Evolutionary conservation across 2,113 vertebrate genomes (phyloP), one percentile per base, ranked within the genome.

Genomic region (Equus przewalskii): DNA sequence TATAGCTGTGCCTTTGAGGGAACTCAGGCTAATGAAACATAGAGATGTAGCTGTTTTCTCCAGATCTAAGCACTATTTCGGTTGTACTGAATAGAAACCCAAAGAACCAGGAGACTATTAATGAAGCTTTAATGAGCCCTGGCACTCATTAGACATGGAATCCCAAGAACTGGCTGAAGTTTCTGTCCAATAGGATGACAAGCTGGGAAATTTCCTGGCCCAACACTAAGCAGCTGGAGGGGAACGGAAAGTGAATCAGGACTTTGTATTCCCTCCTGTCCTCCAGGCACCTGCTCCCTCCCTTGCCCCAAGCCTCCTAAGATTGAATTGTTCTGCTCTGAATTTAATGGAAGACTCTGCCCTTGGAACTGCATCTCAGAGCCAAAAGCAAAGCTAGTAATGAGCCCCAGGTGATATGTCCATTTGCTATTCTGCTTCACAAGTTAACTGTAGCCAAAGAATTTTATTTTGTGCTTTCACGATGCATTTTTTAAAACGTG

Each of bases 41-140:
- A 33, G 26, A 73, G 24, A 94, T 65, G 7, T 36, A 65, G 28
- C 28, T 91, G 19, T 83, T 93, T 93, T 89, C 65, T 94, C 11
- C 30, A 89, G 81, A 73, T 41, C 13, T 51, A 76, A 22, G 9
- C 16, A 81, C 9, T 87, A 7, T 81, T 97, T 93, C 30, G 70
- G n/a, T 36, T 51, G 22, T 96, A 73, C 65, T 92, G 78, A 89
- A 64, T 65, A 56, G 41, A 85, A 91, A 93, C 10, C 16, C 46
- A 96, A 81, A 96, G 33, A 94, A 79, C 6, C 58, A 51, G 44
- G 58, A 95, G 19, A 80, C 26, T 69, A 80, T 51, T 72, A 93
- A 95, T 82, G 89, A 91, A 94, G n/a, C 56, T 91, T 93, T 96
- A 95, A 87, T 84, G 96, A 98, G 64, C 13, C 26, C 46, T 89